These are phyloP conservation scores for Zoanthus gigantus DNA, from an alignment of 92 coral and sea anemone genomes.

Conservation along the genomic window DNA sequence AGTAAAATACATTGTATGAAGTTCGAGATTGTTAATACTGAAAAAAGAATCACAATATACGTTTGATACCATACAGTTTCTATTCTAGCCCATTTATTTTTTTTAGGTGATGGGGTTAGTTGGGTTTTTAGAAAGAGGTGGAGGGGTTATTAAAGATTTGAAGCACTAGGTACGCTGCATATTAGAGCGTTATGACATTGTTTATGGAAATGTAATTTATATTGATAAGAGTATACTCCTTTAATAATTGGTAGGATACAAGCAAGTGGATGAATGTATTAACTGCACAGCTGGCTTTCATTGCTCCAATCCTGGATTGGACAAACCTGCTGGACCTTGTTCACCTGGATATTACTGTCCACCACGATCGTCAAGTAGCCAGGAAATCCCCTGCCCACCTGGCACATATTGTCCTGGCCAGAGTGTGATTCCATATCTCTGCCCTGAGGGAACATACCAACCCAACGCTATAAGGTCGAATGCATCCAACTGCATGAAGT, in stretches of 20 bases:
- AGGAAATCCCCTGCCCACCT: slow-evolving; percentile 75
- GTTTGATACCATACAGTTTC: no score
- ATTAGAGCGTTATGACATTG: no score
- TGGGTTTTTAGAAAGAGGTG: no score
- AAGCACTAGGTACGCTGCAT: no score
- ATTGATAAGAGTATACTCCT: background rate
- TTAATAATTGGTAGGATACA: slow-evolving; percentile 67
- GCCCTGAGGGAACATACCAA: slow-evolving; percentile 87
- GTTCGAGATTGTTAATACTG: no score
- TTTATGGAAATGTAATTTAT: no score
- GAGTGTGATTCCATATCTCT: slow-evolving; percentile 75
- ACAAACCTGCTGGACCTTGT: slow-evolving; percentile 84
- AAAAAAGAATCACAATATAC: no score
- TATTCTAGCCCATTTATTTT: no score
- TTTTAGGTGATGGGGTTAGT: no score
- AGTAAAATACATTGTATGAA: no score
- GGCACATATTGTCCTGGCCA: slow-evolving; percentile 87
- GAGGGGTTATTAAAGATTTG: no score
- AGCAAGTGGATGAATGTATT: slow-evolving; percentile 88
- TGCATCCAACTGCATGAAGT: slow-evolving; percentile 70
- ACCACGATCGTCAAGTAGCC: slow-evolving; percentile 72
- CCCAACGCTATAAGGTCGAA: slow-evolving; percentile 70
- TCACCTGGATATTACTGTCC: slow-evolving; percentile 95
- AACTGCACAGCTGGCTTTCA: slow-evolving; percentile 94
- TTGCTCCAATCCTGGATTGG: slow-evolving; percentile 81